Evolutionary conservation across 2,888 invertebrate genomes (phyloP), one percentile per base, ranked within the genome.

Genomic region (Acleris laterana): DNA sequence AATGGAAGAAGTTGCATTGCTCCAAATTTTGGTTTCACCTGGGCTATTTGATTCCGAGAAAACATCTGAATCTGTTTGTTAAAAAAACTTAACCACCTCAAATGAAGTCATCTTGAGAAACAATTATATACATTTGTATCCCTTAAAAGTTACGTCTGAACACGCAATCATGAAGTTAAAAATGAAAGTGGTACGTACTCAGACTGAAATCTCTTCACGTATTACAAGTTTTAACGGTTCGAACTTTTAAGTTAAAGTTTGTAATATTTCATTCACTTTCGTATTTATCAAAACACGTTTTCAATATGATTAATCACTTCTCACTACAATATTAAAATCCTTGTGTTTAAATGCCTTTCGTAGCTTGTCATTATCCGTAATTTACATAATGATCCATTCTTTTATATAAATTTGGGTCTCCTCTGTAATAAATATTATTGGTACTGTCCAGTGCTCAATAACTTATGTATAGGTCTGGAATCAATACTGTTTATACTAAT

Each of bases 341-440:
- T 57, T 63, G 46, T 68, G 55, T 68, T 72, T 65, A 72, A 73
- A 69, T 70, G 70, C 63, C 71, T 72, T 71, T 72, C 71, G 67
- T 52, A 73, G 73, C 71, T 74, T 78, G 77, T 82, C 77, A 81
- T 84, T 85, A 84, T 71, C 63, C 67, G 63, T 77, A 68, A 84
- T 85, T 82, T 79, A 74, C 82, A 82, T 84, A 86, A 86, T 85
- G 78, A 76, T 66, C 79, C 75, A 83, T 82, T 83, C 77, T 82
- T 81, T 76, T 68, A 76, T 72, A 74, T 70, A 77, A 75, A 72
- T 74, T 80, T 77, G 78, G 80, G 51, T 57, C 32, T 62, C 38
- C 49, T 62, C 51, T 56, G 61, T 20, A 65, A 68, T 62, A 66
- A 62, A 66, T 17, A 46, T 66, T 46, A 52, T 44, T 19, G 50